Evolutionary conservation across 2,888 invertebrate species (phyloP), one percentile per base, ranked within the genome.

Genomic region (Stenolophus ochropezus): DNA sequence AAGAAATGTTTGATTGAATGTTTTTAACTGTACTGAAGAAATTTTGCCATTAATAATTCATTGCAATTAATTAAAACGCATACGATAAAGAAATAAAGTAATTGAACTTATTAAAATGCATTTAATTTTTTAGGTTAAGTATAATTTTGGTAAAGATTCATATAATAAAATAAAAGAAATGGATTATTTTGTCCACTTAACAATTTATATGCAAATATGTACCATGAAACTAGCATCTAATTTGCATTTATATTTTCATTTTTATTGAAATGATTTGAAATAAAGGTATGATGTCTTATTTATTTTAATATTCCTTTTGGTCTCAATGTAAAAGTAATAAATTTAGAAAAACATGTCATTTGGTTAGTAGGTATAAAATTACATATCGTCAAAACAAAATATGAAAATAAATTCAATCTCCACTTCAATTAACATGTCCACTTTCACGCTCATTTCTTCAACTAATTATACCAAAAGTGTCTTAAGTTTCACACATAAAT

Each of bases 341-440:
- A 53, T 53, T 53, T 53, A 20, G 53, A 53, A 53, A 53, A 18
- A 53, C 20, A 53, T 53, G 53, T 53, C 53, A 53, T 51, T 51
- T 20, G 53, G 53, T 53, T 20, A 53, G 53, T 53, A 53, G 53
- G 53, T 53, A 53, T 53, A 53, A 53, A 53, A 53, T 53, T 53
- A 53, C 18, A 20, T 3, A 8, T 20, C 5, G 49, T 58, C 8
- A 21, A 58, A 58, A 58, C n/a, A 58, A 58, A 58, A 23, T 53
- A 53, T 53, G 58, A 58, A 58, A 58, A 58, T 58, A 58, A 58
- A 25, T 25, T 58, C 3, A 58, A 23, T 65, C 27, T 65, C 18
- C 65, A 33, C 65, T 65, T 58, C 65, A 65, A 33, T 65, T 65
- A 65, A 25, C 5, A 65, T 33, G 65, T 65, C 16, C 65, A 65